phyloP scores from a whole-genome alignment of 2,888 invertebrate species.

The Watsonalla binaria region DNA sequence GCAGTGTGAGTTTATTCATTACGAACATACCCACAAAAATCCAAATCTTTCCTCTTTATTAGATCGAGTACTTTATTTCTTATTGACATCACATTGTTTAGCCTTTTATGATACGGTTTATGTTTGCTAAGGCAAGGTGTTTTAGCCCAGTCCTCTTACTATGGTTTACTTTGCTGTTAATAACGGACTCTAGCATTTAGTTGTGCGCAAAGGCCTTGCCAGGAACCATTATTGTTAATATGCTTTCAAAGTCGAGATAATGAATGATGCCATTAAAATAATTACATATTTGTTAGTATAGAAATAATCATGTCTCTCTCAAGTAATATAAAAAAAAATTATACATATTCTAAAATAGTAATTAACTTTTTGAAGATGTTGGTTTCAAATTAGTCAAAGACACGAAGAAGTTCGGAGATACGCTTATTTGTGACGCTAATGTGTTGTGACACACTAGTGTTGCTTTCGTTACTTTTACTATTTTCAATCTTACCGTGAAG shows the following conservation, averaged over 20 bases:
- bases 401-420: slow-evolving; percentile 25
- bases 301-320: too few relatives aligned
- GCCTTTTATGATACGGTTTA: too few relatives aligned
- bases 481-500: slow-evolving; percentile 7
- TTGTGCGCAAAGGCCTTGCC: slow-evolving; percentile 9
- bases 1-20: too few relatives aligned
- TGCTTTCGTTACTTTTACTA: slow-evolving; percentile 41
- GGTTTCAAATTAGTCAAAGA: not conserved
- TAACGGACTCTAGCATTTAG: slow-evolving; percentile 34
- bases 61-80: too few relatives aligned
- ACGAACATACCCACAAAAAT: too few relatives aligned
- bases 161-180: slow-evolving; percentile 29
- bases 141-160: slow-evolving; percentile 18
- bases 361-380: not conserved
- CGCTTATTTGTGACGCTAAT: slow-evolving; percentile 39
- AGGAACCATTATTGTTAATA: not conserved
- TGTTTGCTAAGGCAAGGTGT: slow-evolving; percentile 4
- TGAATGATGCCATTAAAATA: too few relatives aligned
- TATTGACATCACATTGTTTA: too few relatives aligned
- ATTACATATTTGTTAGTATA: too few relatives aligned
- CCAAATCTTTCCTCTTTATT: too few relatives aligned
- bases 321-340: too few relatives aligned
- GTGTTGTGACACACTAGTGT: slow-evolving; percentile 36
- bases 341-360: not conserved
- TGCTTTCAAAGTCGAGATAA: not conserved